These are phyloP conservation scores for Apamea crenata DNA, from an alignment of 2,888 invertebrate species.

Conservation along the genomic window DNA sequence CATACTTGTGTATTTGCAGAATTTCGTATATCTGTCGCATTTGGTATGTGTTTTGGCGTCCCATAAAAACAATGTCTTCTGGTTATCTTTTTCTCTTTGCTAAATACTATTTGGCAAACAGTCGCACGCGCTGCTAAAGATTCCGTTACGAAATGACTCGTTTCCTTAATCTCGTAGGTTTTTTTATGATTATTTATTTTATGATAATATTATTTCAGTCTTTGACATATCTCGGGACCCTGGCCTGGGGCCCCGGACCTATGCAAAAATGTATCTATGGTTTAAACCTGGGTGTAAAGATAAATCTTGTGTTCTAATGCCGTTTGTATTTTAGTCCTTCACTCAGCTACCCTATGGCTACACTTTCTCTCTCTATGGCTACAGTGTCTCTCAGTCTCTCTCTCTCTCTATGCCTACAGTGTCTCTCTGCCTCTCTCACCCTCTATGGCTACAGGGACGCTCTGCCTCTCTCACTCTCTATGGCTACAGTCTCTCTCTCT, in stretches of 20 bases:
- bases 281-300: background rate
- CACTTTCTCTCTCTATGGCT: too few relatives aligned
- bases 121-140: background rate
- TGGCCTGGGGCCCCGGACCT: too few relatives aligned
- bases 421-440: too few relatives aligned
- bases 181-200: background rate
- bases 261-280: background rate
- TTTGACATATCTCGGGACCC: too few relatives aligned
- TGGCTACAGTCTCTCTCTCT: too few relatives aligned
- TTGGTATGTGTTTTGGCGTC: conserved; percentile 9
- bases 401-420: too few relatives aligned
- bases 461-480: too few relatives aligned
- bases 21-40: conserved; percentile 42
- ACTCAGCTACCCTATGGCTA: background rate
- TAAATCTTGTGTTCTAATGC: background rate
- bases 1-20: conserved; percentile 40
- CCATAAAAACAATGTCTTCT: background rate
- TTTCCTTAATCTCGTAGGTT: background rate
- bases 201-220: too few relatives aligned
- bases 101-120: conserved; percentile 2
- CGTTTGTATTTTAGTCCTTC: background rate
- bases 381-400: too few relatives aligned
- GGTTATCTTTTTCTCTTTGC: background rate
- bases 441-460: too few relatives aligned
- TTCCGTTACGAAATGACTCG: conserved; percentile 1